phyloP scores from a whole-genome alignment of 1,140 invertebrate genomes.

The Arion vulgaris region DNA sequence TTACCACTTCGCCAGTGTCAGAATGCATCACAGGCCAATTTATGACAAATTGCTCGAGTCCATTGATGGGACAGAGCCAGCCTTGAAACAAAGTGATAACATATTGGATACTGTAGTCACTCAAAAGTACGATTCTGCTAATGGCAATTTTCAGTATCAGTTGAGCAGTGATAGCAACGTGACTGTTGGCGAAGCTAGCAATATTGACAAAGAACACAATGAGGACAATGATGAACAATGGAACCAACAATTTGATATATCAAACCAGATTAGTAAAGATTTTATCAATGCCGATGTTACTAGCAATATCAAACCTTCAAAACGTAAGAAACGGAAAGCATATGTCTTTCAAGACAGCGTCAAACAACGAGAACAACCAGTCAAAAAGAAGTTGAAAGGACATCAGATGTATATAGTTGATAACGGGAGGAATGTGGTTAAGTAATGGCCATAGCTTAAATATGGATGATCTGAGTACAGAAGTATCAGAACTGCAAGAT shows the following conservation, averaged over 20 bases:
- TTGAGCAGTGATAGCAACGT: neutral
- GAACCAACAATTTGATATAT: neutral
- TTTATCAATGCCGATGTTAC: no score
- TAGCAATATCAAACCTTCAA: neutral
- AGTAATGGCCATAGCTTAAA: neutral
- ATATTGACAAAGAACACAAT: neutral
- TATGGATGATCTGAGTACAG: neutral
- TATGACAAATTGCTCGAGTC: neutral
- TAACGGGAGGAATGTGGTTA: neutral
- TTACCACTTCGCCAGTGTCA: neutral
- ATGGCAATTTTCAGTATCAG: neutral
- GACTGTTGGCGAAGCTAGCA: neutral
- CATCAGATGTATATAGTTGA: neutral
- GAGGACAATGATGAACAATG: neutral
- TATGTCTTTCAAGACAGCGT: neutral
- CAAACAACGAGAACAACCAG: conserved; percentile 21
- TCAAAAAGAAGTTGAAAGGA: neutral
- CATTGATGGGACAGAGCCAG: neutral
- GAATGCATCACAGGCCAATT: neutral
- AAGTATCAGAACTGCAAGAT: neutral
- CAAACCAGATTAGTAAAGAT: neutral
- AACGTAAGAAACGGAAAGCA: conserved; percentile 25
- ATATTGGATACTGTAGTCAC: neutral
- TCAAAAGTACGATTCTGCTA: neutral
- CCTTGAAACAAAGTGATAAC: neutral